Percentiles rank a stretch among this genome's conserved stretches.
Conservation (phyloP, 37 sponge, comb jelly and placozoan species). For the Lycopodina hypogea region DNA sequence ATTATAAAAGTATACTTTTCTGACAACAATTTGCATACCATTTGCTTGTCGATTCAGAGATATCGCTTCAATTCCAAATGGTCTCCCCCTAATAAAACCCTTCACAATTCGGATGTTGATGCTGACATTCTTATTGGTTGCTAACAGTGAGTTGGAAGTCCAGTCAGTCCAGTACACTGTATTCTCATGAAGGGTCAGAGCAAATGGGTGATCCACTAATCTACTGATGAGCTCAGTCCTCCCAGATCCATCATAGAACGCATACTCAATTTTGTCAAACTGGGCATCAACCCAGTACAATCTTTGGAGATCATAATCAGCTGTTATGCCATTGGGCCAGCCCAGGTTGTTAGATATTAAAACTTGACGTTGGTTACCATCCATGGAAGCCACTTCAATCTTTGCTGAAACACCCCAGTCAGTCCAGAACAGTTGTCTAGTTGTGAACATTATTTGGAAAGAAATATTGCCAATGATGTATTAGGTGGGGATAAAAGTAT, state of each 20-base stretch:
- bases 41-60: constrained; percentile 5
- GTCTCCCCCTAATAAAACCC: neutral
- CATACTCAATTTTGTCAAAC: constrained; percentile 27
- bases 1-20: neutral
- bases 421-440: constrained; percentile 63
- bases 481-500: neutral
- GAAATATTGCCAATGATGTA: neutral
- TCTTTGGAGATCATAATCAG: constrained; percentile 26
- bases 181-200: constrained; percentile 47
- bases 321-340: constrained; percentile 44
- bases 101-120: neutral
- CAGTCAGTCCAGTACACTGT: constrained; percentile 73
- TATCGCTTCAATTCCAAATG: constrained; percentile 39
- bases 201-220: constrained; percentile 43
- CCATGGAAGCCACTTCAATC: constrained; percentile 67
- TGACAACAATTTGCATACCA: constrained; percentile 16
- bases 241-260: constrained; percentile 15
- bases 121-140: constrained; percentile 4
- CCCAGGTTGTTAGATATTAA: constrained; percentile 22
- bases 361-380: constrained; percentile 35
- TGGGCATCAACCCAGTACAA: constrained; percentile 45
- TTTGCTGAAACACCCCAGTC: constrained; percentile 57
- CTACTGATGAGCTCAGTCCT: neutral
- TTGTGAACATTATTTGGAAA: neutral
- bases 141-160: constrained; percentile 27